These are phyloP conservation scores for Austrofundulus limnaeus DNA, from an alignment of 2,113 vertebrate species.

Conservation along the genomic window DNA sequence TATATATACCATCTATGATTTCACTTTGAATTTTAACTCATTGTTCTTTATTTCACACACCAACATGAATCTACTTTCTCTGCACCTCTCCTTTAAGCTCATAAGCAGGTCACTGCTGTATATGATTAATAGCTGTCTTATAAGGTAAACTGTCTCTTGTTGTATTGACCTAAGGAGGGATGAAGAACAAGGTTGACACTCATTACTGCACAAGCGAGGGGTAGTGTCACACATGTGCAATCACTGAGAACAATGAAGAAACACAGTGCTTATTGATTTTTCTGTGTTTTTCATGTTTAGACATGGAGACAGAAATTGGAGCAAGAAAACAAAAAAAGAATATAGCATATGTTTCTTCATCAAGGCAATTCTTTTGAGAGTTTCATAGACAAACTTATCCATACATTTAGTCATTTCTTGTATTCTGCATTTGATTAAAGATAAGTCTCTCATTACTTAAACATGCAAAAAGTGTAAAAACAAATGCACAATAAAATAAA, in stretches of 20 bases:
- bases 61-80: not conserved
- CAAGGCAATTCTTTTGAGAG: constrained; percentile 36
- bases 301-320: constrained; percentile 44
- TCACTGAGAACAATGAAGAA: constrained; percentile 28
- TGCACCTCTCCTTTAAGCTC: constrained; percentile 29
- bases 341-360: constrained; percentile 36
- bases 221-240: constrained; percentile 2
- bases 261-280: constrained; percentile 54
- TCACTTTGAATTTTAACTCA: constrained; percentile 5
- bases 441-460: constrained; percentile 10
- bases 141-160: constrained; percentile 51
- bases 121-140: constrained; percentile 49
- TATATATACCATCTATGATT: not conserved
- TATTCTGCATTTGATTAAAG: constrained; percentile 2
- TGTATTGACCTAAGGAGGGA: constrained; percentile 48
- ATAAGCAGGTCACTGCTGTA: constrained; percentile 45
- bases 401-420: constrained; percentile 12
- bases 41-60: constrained; percentile 32
- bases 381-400: constrained; percentile 22
- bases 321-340: constrained; percentile 28
- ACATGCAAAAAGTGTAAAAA: not conserved
- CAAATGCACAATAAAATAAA: constrained; percentile 8
- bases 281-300: constrained; percentile 33
- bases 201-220: constrained; percentile 24
- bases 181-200: constrained; percentile 53